Evolutionary conservation across 2,888 invertebrate genomes (phyloP), one percentile per base, ranked within the genome.

Genomic region (Chouioia cunea): DNA sequence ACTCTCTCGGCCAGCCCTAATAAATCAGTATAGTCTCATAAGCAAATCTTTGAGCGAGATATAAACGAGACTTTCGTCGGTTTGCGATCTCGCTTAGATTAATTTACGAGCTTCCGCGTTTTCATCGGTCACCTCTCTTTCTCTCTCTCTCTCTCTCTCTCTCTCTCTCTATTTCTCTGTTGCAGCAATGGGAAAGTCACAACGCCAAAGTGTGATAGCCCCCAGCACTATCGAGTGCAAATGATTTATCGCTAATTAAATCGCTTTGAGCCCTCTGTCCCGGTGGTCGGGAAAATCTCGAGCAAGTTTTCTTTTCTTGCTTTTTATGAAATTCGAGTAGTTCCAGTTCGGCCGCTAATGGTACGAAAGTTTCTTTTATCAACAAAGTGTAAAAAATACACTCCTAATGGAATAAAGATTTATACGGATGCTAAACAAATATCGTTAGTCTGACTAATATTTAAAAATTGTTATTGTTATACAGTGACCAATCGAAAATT

Each of bases 241-340:
- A 77, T 77, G 76, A 78, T 73, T 77, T 77, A 77, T 76, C 77
- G 76, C 68, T 77, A 77, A 79, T 79, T 78, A 75, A 77, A 79
- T 79, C 75, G 44, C 54, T 27, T 63, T 52, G 62, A 71, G 59
- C 65, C 44, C 44, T 36, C 36, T 15, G 27, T 10, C 64, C 58
- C 63, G 71, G 71, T 75, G 73, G 73, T 48, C 53, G 47, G 23
- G 14, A 44, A 20, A 43, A 44, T 57, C 23, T 47, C 16, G 48
- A 36, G 15, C 52, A 15, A 1, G 16, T 58, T 27, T 23, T 10
- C 48, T 23, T 14, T 16, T 48, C 27, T 23, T 27, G 2, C 27
- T 4, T n/a, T 47, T 47, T 46, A n/a, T 48, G 48, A 48, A 20
- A 16, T 48, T 48, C 22, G 60, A 27, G 43, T 6, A 6, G 36